Evolutionary conservation across 2,888 invertebrate species (phyloP).

Genomic region (Eupelmus urozonus): DNA sequence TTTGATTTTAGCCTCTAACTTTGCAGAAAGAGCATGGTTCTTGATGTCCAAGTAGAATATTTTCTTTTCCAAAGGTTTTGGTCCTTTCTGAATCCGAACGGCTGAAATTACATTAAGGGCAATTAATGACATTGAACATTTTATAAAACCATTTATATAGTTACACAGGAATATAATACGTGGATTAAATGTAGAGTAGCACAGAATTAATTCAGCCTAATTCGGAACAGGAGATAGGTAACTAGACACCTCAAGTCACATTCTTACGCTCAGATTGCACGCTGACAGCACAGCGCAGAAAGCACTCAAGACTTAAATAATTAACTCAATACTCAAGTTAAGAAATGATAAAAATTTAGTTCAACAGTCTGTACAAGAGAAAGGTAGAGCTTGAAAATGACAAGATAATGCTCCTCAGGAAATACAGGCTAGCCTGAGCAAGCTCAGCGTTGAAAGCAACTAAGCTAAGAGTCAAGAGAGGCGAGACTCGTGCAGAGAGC

Average conservation of each 20-base stretch:
- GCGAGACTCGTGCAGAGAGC: background rate
- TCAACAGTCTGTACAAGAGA: background rate
- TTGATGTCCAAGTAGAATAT: slow-evolving; percentile 88
- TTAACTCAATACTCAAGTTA: background rate
- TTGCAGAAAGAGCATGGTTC: slow-evolving; percentile 83
- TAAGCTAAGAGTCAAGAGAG: background rate
- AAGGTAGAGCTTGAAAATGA: background rate
- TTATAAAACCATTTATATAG: background rate
- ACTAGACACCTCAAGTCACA: slow-evolving; percentile 10
- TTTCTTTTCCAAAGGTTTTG: slow-evolving; percentile 82
- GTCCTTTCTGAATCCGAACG: slow-evolving; percentile 76
- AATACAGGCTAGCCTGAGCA: background rate
- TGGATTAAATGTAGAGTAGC: background rate
- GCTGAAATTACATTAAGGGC: slow-evolving; percentile 64
- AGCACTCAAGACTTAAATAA: too few relatives aligned
- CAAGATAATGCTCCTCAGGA: background rate
- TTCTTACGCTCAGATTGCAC: slow-evolving; percentile 8
- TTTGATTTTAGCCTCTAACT: slow-evolving; percentile 84
- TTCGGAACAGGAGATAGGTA: slow-evolving; percentile 19
- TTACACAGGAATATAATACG: background rate
- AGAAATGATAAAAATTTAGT: background rate
- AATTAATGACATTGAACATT: background rate
- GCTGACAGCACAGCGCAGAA: background rate
- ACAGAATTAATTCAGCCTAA: background rate
- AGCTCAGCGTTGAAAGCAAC: slow-evolving; percentile 8